Percentiles rank a stretch among this genome's conserved stretches.
phyloP scores from a whole-genome alignment of 2,113 vertebrate species.

The Neolamprologus hecqui region DNA sequence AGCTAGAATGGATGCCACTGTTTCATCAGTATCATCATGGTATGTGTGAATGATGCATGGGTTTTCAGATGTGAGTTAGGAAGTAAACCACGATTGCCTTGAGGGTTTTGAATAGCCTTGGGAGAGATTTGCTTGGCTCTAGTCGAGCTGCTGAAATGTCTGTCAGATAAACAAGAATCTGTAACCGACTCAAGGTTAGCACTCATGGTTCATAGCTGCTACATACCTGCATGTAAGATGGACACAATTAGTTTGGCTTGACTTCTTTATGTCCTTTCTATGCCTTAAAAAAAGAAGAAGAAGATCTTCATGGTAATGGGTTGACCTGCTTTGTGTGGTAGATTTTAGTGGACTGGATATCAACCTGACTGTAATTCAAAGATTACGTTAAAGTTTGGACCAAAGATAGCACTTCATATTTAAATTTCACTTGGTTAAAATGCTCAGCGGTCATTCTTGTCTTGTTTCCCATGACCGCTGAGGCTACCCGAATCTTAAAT shows the following conservation, averaged over 20 bases:
- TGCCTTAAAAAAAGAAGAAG: not conserved
- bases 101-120: slow-evolving; percentile 22
- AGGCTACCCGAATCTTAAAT: slow-evolving; percentile 32
- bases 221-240: slow-evolving; percentile 28
- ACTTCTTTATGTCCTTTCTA: not conserved
- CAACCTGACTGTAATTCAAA: not conserved
- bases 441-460: slow-evolving; percentile 40
- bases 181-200: not conserved
- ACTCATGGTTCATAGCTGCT: not conserved
- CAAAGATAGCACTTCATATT: slow-evolving; percentile 1
- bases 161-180: not conserved
- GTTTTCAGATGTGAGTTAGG: not conserved
- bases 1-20: slow-evolving; percentile 17
- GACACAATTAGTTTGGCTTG: not conserved
- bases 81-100: slow-evolving; percentile 18
- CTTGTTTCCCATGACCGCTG: slow-evolving; percentile 27
- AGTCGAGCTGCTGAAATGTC: slow-evolving; percentile 13
- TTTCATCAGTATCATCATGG: slow-evolving; percentile 24
- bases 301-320: not conserved
- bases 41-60: slow-evolving; percentile 22
- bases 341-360: not conserved
- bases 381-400: not conserved
- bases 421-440: slow-evolving; percentile 17
- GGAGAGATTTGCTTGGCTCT: slow-evolving; percentile 8
- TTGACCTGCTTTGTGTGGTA: not conserved